Base-by-base conservation (phyloP, 2,797 vertebrate genomes). In the Hippocampus kuda region DNA sequence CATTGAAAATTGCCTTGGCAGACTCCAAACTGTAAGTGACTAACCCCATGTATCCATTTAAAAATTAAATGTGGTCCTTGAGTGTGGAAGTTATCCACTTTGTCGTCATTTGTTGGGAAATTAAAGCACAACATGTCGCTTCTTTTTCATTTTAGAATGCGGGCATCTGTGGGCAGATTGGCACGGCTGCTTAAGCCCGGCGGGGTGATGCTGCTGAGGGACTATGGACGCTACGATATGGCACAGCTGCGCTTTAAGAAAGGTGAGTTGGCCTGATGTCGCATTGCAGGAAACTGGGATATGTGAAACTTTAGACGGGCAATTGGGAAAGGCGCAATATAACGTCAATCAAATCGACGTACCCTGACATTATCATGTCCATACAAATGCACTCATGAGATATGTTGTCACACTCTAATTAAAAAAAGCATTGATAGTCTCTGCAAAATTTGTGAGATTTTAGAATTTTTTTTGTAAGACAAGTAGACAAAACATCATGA, bases 211-310 rank as follows among this genome's bases (percentile, higher is more conserved):
- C 87, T 99, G 71, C 89, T 99, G 75, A 89, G 97, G 72, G 97
- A 99, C 87, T 99, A 99, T 0, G 97, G 97, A 13, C 96, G 97
- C 41, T 95, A 96, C 0, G 97, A 99, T 84, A 92, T 99, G 87
- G 96, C 97, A 66, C 97, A 99, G 70, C 94, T 99, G 51, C 94
- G 97, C 4, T 99, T 99, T 86, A 99, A 97, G 81, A 98, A 95
- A 92, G 97, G 97, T 97, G 20, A 62, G 81, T 67, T 24, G 9
- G 7, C 42, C 3, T 48, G 42, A 44, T 48, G 42, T 24, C 6
- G 42, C 42, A 10, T 64, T 44, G 4, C 13, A 15, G 62, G 13
- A 15, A 46, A 64, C 41, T 63, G 20, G 61, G 38, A 42, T 42
- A 22, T 41, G 22, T 41, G 20, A 63, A 5, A 42, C n/a, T 41